Percentiles rank a stretch among this genome's conserved stretches.
Evolutionary conservation across 2,888 invertebrate genomes (phyloP).

Genomic region (Euzophera pinguis): DNA sequence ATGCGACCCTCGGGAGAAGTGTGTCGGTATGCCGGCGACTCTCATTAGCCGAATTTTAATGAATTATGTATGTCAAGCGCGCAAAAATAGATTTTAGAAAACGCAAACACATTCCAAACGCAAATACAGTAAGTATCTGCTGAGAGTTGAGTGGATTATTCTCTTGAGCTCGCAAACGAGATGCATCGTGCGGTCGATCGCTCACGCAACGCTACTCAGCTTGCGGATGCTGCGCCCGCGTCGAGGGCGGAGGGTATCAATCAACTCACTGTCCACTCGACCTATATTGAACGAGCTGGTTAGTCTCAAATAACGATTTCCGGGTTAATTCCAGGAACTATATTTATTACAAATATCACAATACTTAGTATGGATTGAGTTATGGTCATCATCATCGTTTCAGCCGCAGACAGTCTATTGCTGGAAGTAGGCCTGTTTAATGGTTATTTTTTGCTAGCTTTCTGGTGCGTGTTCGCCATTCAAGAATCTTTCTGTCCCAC

Average conservation of each 20-base stretch:
- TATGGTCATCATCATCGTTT: too few relatives aligned
- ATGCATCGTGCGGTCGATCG: neutral
- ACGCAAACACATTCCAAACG: neutral
- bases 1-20: neutral
- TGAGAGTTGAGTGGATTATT: neutral
- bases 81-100: neutral
- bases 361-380: too few relatives aligned
- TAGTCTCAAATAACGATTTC: neutral
- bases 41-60: constrained; percentile 4
- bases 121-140: too few relatives aligned
- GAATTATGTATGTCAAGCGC: neutral
- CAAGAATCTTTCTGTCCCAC: too few relatives aligned
- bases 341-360: neutral
- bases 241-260: neutral
- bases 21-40: neutral
- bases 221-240: neutral
- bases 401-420: too few relatives aligned
- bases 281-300: neutral
- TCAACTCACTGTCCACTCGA: constrained; percentile 5
- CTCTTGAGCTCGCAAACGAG: neutral
- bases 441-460: too few relatives aligned
- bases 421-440: too few relatives aligned
- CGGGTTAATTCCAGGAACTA: neutral
- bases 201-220: neutral
- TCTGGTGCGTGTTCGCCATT: too few relatives aligned